Percentiles rank a stretch among this genome's conserved stretches.
These are phyloP conservation scores for Opisthograptis luteolata DNA, from an alignment of 2,888 invertebrate genomes.

Conservation along the genomic window DNA sequence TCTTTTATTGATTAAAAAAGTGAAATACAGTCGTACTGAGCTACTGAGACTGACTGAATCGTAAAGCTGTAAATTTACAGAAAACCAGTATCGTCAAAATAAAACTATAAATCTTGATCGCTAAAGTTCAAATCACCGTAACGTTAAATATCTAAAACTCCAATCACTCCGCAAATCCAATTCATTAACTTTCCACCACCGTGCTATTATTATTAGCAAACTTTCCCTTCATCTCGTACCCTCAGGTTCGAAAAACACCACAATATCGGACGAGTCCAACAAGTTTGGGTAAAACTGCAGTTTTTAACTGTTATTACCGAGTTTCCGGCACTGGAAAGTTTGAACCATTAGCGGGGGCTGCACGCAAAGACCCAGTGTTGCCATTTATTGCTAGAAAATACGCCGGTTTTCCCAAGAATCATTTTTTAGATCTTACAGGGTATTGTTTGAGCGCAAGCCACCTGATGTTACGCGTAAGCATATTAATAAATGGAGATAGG, in stretches of 20 bases:
- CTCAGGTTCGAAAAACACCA: constrained; percentile 6
- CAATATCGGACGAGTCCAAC: background rate
- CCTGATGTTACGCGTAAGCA: too few relatives aligned
- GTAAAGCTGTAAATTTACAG: too few relatives aligned
- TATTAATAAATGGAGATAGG: too few relatives aligned
- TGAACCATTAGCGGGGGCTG: constrained; percentile 1
- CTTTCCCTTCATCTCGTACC: background rate
- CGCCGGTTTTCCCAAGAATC: too few relatives aligned
- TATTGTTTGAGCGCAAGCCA: too few relatives aligned
- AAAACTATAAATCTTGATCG: too few relatives aligned
- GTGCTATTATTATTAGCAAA: background rate
- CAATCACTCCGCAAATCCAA: constrained; percentile 2
- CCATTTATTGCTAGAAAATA: background rate
- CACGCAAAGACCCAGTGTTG: background rate
- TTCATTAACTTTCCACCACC: constrained; percentile 8
- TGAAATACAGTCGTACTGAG: too few relatives aligned
- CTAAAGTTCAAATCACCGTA: background rate
- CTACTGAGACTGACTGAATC: background rate
- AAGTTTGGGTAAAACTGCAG: constrained; percentile 13
- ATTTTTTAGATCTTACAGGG: too few relatives aligned
- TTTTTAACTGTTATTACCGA: constrained; percentile 10
- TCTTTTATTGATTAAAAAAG: too few relatives aligned
- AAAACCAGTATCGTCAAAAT: too few relatives aligned
- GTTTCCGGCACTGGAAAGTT: constrained; percentile 9
- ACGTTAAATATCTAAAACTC: background rate